Base-by-base conservation (phyloP, 2,113 vertebrate species). In the Rhinoptilus africanus region DNA sequence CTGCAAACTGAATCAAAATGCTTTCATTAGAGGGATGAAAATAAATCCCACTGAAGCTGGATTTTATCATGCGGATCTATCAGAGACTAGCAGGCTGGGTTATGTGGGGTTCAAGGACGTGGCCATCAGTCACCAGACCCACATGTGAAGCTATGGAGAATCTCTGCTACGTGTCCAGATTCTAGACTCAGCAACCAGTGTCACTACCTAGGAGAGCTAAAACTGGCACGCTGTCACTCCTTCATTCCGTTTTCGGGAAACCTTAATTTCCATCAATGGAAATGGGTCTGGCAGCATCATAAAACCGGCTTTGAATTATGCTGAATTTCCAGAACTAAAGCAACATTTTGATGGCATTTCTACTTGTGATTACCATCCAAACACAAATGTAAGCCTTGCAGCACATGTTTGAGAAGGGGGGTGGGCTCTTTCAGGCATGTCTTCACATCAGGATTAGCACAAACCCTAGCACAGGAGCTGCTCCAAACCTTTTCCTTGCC, bases 1-100 rank as follows among this genome's bases (percentile, higher is more conserved):
- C 78, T 95, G 41, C 85, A 95, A 95, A 80, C 54, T 35, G 90
- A 88, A 88, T 88, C 80, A 92, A 91, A 95, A 92, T 54, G 32
- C 69, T 97, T 97, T 87, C 91, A 95, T 97, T 95, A 91, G 62
- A 76, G 50, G 92, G 94, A 92, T 93, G 86, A 94, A 95, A 95
- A 95, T 85, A 92, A 97, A 97, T 92, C 89, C 86, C 84, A 35
- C 64, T 73, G 76, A 89, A 91, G 86, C 91, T 94, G 89, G 77
- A 64, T 91, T 96, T 95, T 95, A 87, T 95, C 86, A 76, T 59
- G 60, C 0, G 6, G 86, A 37, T 95, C 89, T 83, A 80, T 50
- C 35, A 45, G 83, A 78, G 74, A 79, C n/a, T 3, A 76, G 48
- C 32, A 79, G 91, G 16, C 66, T 75, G 81, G 89, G 84, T 88